Conservation (phyloP, 2,888 invertebrate genomes). For the Drosophila algonquin region DNA sequence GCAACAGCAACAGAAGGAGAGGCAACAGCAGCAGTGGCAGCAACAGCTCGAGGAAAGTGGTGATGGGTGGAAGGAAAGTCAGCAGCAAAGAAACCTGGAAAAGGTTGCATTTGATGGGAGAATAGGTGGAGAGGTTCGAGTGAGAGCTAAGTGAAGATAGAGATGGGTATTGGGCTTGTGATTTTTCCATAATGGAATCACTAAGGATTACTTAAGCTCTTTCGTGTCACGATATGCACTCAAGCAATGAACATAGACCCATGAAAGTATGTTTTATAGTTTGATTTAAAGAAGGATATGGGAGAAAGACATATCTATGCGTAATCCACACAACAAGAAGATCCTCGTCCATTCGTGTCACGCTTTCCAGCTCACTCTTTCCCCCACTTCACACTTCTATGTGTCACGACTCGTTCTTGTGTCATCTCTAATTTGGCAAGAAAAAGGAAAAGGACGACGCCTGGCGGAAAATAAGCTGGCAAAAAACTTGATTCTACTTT, state of each 20-base stretch:
- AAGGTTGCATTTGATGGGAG: slow-evolving; percentile 45
- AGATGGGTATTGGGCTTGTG: slow-evolving; percentile 13
- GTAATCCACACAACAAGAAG: slow-evolving; percentile 16
- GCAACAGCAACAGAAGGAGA: slow-evolving; percentile 46
- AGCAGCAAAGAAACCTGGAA: slow-evolving; percentile 38
- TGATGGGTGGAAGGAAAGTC: slow-evolving; percentile 11
- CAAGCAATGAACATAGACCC: no score
- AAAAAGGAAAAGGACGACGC: slow-evolving; percentile 57
- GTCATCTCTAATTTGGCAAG: slow-evolving; percentile 32
- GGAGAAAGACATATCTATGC: no score
- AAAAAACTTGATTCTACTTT: slow-evolving; percentile 67
- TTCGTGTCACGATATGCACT: neutral
- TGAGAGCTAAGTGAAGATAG: slow-evolving; percentile 25
- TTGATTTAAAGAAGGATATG: no score
- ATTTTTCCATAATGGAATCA: neutral
- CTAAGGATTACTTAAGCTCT: neutral
- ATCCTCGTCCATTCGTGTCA: neutral
- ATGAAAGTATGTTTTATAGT: no score
- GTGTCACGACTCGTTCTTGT: slow-evolving; percentile 12
- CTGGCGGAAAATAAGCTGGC: slow-evolving; percentile 75
- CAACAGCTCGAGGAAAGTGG: slow-evolving; percentile 32
- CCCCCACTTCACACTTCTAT: no score
- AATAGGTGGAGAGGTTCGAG: slow-evolving; percentile 1
- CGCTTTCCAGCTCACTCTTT: neutral
- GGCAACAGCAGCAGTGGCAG: slow-evolving; percentile 14